Base-by-base conservation (phyloP, 2,888 invertebrate species). In the Rosalia funebris region DNA sequence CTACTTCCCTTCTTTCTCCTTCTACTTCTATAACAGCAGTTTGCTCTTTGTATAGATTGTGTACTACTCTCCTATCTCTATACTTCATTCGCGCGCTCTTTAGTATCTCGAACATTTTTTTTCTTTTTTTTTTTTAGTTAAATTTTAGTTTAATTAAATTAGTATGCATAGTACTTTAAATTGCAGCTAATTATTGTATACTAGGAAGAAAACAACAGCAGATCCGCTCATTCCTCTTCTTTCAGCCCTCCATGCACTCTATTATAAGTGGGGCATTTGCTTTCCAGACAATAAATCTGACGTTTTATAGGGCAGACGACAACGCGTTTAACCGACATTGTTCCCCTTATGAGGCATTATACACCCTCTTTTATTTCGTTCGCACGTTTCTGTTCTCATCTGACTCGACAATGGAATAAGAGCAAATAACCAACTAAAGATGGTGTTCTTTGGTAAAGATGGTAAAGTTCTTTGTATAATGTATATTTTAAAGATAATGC, bases 381-480 rank as follows among this genome's bases (percentile, higher is more conserved):
- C 14, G 11, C 11, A 36, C 1, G 48, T 48, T 36, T 16, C 17
- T 17, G 34, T 47, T 34, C 31, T 11, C 17, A 48, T 34, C 17
- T 19, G 11, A 2, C 37, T 25, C 36, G 48, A 37, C 46, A 47
- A 47, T 32, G 11, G 17, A 47, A 34, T 17, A 34, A 37, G 19
- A 17, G 11, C 19, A 20, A 48, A 48, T 48, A 36, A 15, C 32
- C 7, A 48, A 48, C 37, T 37, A 17, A 17, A 47, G 36, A 47
- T 36, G 4, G 17, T 36, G 11, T 19, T 19, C 14, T 2, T 16
- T 16, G n/a, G n/a, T n/a, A n/a, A n/a, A n/a, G n/a, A 25, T 3
- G 25, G 25, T 7, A 7, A 3, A 7, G 3, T 7, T 25, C 20
- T 48, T 47, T 16, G 15, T 19, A 16, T 15, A 32, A 32, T 14